These are phyloP conservation scores for Nothocercus nigrocapillus DNA, from an alignment of 2,113 vertebrate species.

Conservation along the genomic window DNA sequence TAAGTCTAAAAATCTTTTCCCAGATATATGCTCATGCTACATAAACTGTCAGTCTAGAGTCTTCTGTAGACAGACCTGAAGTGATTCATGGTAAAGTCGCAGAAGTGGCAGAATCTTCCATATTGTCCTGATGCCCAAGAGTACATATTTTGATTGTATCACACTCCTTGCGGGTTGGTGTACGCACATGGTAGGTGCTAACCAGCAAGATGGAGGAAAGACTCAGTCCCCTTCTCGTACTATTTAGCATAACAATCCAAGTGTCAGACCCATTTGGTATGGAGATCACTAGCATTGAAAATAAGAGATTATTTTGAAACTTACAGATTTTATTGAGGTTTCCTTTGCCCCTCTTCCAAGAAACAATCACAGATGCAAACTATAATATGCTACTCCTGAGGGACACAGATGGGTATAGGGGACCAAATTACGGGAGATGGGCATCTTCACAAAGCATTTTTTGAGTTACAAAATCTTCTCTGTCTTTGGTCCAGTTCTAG, in stretches of 20 bases:
- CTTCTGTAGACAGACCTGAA: not conserved
- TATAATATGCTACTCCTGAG: not conserved
- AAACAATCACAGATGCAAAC: not conserved
- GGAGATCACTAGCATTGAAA: not conserved
- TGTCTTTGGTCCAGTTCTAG: not conserved
- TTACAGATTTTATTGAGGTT: not conserved
- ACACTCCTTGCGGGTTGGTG: not conserved
- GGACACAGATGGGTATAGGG: not conserved
- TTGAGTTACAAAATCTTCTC: not conserved
- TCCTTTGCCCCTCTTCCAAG: not conserved
- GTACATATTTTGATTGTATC: not conserved
- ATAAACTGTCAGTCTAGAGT: not conserved
- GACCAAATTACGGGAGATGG: not conserved
- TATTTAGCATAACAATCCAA: not conserved
- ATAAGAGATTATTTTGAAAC: not conserved
- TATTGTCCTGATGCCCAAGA: not conserved
- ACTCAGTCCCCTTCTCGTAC: not conserved
- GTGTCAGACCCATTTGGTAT: not conserved
- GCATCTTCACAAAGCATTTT: not conserved
- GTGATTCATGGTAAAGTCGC: not conserved
- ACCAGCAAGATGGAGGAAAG: not conserved
- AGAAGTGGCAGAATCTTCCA: not conserved
- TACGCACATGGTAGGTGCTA: not conserved
- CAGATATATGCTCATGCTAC: not conserved
- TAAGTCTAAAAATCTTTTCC: not conserved